Base-by-base conservation (phyloP, 2,888 invertebrate species). In the Slavum lentiscoides region DNA sequence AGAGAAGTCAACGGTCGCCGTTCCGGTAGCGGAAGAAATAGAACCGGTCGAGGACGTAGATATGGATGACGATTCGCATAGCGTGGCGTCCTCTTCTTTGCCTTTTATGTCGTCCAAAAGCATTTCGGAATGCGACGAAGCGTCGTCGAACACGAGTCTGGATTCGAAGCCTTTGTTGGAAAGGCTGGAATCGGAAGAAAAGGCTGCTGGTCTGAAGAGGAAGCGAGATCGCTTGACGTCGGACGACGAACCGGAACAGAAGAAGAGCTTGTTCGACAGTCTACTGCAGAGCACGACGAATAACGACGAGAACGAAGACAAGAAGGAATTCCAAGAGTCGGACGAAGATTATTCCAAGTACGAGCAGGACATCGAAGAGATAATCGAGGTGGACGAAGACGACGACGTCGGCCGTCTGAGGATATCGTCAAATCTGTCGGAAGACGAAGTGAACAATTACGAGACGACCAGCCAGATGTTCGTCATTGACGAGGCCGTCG, bases 311-410 rank as follows among this genome's bases (percentile, higher is more conserved):
- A 73, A 59, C 23, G 55, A 69, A 15, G 30, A 59, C 19, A 55
- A 30, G 4, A 30, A 77, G 21, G 69, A 77, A 64, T 74, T 77
- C 64, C 61, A 68, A 49, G 53, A 73, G 5, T 82, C 64, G 2
- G 73, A 77, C 21, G 83, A 83, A 39, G 83, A 83, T 55, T 81
- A 69, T 70, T 74, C 77, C 7, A 82, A 83, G 53, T 82, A 83
- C 43, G 83, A 84, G 61, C 81, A 84, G 55, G 81, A 82, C 39
- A 83, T 83, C 17, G 84, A 84, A 64, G 83, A 82, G 15, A 75
- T 83, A 1, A 82, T 81, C 17, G 83, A 83, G 6, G 83, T 74
- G 17, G 75, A 81, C 19, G 81, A 83, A 15, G 82, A 82, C 7
- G 74, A 74, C n/a, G 75, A 80, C 19, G 23, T 53, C 0, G 80